Evolutionary conservation across 2,888 invertebrate species (phyloP).

Genomic region (Drosophila macrothrix): DNA sequence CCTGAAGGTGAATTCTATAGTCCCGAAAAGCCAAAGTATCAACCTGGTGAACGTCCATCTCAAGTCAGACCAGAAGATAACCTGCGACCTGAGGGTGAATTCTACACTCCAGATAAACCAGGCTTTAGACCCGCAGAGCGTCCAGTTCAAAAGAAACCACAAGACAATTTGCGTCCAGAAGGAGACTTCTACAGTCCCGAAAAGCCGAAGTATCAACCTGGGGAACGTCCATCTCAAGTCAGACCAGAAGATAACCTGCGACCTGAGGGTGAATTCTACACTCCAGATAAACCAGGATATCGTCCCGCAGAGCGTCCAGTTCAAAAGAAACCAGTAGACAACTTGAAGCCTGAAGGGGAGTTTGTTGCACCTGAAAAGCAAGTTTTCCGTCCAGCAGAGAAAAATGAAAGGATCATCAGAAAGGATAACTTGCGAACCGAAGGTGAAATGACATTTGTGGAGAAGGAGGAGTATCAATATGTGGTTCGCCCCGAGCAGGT

Average conservation of each 20-base stretch:
- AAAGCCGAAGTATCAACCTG: slow-evolving; percentile 85
- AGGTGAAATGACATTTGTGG: slow-evolving; percentile 80
- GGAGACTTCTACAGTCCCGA: slow-evolving; percentile 85
- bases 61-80: no score
- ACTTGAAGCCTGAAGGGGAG: slow-evolving; percentile 86
- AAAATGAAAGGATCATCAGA: slow-evolving; percentile 3
- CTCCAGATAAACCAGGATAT: slow-evolving; percentile 5
- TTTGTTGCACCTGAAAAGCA: slow-evolving; percentile 85
- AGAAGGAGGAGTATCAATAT: slow-evolving; percentile 82
- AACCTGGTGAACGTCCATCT: no score
- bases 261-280: slow-evolving; percentile 26
- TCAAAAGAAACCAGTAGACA: slow-evolving; percentile 83
- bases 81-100: no score
- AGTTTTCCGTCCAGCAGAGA: slow-evolving; percentile 18
- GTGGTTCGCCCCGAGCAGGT: slow-evolving; percentile 34
- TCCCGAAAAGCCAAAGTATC: no score
- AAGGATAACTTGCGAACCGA: slow-evolving; percentile 86
- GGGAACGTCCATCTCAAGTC: slow-evolving; percentile 85
- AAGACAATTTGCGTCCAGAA: slow-evolving; percentile 84
- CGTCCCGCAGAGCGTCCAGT: neutral
- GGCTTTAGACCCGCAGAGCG: slow-evolving; percentile 71
- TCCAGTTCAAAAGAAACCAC: slow-evolving; percentile 69
- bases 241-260: slow-evolving; percentile 86
- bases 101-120: slow-evolving; percentile 76
- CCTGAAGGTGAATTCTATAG: no score